phyloP scores from a whole-genome alignment of 2,888 invertebrate genomes.

The Hipparchia sbordonii region DNA sequence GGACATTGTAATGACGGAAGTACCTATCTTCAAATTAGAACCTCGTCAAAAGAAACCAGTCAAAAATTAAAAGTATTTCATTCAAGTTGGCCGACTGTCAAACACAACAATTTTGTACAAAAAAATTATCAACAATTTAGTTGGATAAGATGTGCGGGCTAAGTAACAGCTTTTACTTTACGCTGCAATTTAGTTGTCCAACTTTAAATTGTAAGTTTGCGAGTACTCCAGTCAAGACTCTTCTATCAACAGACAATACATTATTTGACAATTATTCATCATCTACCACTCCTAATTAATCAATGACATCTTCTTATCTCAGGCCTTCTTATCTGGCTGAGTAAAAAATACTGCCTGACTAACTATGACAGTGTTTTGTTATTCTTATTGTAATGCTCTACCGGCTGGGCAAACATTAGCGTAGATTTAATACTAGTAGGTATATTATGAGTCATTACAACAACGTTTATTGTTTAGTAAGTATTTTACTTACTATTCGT shows the following conservation, averaged over 20 bases:
- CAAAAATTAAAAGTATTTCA: no score
- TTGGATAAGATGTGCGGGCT: no score
- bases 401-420: not conserved
- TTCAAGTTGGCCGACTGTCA: no score
- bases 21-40: no score
- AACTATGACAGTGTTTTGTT: not conserved
- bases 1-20: no score
- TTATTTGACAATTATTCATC: not conserved
- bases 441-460: not conserved
- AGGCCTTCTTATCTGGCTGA: constrained; percentile 2
- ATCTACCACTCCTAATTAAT: not conserved
- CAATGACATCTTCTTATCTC: not conserved
- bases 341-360: not conserved
- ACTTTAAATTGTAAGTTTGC: no score
- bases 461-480: not conserved
- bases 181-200: no score
- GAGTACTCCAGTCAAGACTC: no score
- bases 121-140: no score
- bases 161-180: no score
- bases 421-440: not conserved
- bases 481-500: not conserved
- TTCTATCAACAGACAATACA: not conserved
- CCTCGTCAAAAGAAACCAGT: no score
- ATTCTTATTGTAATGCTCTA: not conserved
- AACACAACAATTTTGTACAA: no score